Evolutionary conservation across 2,888 invertebrate species (phyloP).

Genomic region (Entomobrya proxima): DNA sequence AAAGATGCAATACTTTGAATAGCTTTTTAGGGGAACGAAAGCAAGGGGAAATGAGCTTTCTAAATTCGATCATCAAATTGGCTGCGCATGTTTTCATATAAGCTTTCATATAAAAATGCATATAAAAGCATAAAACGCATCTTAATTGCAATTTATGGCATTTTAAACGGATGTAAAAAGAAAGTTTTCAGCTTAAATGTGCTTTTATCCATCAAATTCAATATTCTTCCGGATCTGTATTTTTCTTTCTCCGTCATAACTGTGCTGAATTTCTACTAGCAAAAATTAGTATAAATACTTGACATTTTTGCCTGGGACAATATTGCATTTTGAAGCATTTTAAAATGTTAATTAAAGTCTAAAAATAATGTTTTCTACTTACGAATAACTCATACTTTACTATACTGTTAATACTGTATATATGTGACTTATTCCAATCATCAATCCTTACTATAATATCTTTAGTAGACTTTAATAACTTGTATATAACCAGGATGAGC

Average conservation of each 20-base stretch:
- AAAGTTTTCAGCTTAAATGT: too few relatives aligned
- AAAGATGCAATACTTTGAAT: too few relatives aligned
- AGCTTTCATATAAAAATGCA: too few relatives aligned
- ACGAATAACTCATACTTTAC: background rate
- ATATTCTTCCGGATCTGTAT: background rate
- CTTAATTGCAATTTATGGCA: too few relatives aligned
- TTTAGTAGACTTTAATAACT: slow-evolving; percentile 17
- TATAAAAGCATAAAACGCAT: too few relatives aligned
- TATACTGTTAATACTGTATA: background rate
- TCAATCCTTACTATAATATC: too few relatives aligned
- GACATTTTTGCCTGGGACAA: slow-evolving; percentile 14
- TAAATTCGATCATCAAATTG: too few relatives aligned
- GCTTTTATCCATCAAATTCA: background rate
- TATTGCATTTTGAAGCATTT: background rate
- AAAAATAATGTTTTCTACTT: background rate
- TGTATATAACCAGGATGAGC: background rate
- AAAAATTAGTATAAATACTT: background rate
- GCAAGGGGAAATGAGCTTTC: too few relatives aligned
- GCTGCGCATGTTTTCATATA: too few relatives aligned
- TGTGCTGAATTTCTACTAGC: background rate
- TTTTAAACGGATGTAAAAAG: too few relatives aligned
- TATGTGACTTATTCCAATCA: background rate
- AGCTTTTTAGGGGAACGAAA: too few relatives aligned
- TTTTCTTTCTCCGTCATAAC: background rate
- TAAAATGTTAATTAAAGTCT: background rate